Base-by-base conservation (phyloP, 2,888 invertebrate genomes). In the Stenoptilia bipunctidactyla region DNA sequence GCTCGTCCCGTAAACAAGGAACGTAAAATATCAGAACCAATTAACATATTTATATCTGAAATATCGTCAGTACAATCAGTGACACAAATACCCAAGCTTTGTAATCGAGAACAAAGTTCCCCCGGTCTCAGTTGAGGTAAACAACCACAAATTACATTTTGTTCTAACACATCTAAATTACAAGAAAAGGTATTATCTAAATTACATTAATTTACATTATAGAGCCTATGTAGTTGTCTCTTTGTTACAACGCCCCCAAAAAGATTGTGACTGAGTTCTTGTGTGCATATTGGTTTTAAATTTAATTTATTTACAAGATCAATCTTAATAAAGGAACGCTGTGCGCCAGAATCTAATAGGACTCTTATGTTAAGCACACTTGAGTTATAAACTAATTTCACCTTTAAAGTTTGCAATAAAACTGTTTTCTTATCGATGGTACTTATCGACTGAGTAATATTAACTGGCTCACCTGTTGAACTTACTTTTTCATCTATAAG, bases 11-110 rank as follows among this genome's bases (percentile, higher is more conserved):
- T 41, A 1, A 43, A 2, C 13, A 40, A 20, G 9, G 27, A 14
- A 13, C 40, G 39, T 1, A 27, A 10, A 20, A 20, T 37, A 33
- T 43, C 43, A 6, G 38, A 34, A 1, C 40, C 38, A 14, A 43
- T 34, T 4, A 42, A 25, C 13, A 39, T 3, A 1, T 12, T 35
- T 15, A 37, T 39, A 2, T 42, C 39, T n/a, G 5, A 5, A 6
- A 6, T 25, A 25, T 9, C 5, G 5, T 25, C 25, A 25, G 25
- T 6, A 25, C 9, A 5, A 25, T 5, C 9, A 6, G 9, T 6
- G 5, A 25, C 25, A 25, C 5, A 6, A 25, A 6, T 25, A 25
- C 9, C 9, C 9, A 6, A 6, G 9, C 25, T 25, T 9, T 6
- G 9, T 25, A 25, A 6, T 25, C 9, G 5, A 25, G n/a, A n/a